Base-by-base conservation (phyloP, 2,797 vertebrate species). In the Muraenolepis orangiensis region DNA sequence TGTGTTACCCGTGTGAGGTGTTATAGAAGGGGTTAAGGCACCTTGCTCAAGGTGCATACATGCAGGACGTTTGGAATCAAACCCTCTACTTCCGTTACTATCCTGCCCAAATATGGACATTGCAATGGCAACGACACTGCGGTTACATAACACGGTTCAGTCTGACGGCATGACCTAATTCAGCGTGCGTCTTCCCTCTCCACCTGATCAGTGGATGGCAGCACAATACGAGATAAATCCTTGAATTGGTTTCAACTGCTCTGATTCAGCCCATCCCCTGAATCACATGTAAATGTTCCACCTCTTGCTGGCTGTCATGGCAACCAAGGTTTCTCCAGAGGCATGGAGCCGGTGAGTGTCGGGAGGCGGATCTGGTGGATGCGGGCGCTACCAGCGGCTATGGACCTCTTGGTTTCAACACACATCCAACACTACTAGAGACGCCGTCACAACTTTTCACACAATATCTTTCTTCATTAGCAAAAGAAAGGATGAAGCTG, bases 251-350 rank as follows among this genome's bases (percentile, higher is more conserved):
- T 26, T n/a, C n/a, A 23, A 7, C 46, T 51, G 51, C 51, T 61
- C 51, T 23, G 40, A 38, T 40, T 23, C 23, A 31, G 34, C 51
- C 42, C 42, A 11, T n/a, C 51, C 51, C 20, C n/a, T 26, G n/a
- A n/a, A 1, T 26, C 51, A 8, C 51, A 23, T 61, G 51, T 23
- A 23, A 61, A 61, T 61, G 51, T 61, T 61, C 51, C 51, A 61
- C 51, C 51, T 23, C 51, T 61, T 3, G 51, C 51, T 11, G 51
- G 51, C 51, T 26, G 51, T 6, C 51, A 61, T 61, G 51, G 51
- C 51, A 61, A 61, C 51, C 51, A 61, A 61, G 51, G 51, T 61
- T 61, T 26, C 51, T 61, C 51, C 51, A 61, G 51, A n/a, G 51
- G n/a, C 8, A 26, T 3, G 46, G 26, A n/a, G 28, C 71, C 71